These are phyloP conservation scores for Drosophila mercatorum DNA, from an alignment of 2,888 invertebrate genomes.

Conservation along the genomic window DNA sequence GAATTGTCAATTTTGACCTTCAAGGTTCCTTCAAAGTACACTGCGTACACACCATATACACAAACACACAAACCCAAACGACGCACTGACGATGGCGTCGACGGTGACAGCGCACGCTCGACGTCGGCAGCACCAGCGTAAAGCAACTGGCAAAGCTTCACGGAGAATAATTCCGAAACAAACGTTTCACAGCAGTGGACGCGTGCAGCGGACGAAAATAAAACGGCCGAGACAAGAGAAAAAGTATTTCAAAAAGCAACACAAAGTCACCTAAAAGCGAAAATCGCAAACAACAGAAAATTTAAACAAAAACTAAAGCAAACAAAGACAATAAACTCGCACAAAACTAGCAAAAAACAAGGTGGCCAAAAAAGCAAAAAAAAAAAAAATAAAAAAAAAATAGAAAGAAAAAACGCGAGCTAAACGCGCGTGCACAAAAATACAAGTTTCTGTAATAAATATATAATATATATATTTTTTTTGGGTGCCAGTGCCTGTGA, in stretches of 20 bases:
- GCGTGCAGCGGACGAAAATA: conserved; percentile 75
- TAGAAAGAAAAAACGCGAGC: conserved; percentile 11
- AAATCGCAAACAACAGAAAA: conserved; percentile 21
- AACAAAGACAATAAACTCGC: conserved; percentile 41
- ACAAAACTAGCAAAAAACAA: conserved; percentile 25
- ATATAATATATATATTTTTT: conserved; percentile 19
- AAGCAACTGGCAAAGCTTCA: conserved; percentile 60
- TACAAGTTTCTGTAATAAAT: conserved; percentile 23
- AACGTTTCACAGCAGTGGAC: conserved; percentile 81
- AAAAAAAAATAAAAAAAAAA: not conserved
- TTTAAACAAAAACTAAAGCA: conserved; percentile 13
- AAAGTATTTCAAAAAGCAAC: conserved; percentile 31
- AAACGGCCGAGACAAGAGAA: conserved; percentile 44
- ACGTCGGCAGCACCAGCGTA: conserved; percentile 44
- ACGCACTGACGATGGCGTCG: conserved; percentile 25
- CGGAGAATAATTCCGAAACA: conserved; percentile 80
- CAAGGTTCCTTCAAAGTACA: conserved; percentile 84
- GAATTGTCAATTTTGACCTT: conserved; percentile 84
- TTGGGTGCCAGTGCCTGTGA: conserved; percentile 41
- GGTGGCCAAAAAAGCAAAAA: conserved; percentile 19
- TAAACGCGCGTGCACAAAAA: conserved; percentile 26
- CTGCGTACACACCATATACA: conserved; percentile 38
- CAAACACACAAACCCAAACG: conserved; percentile 12
- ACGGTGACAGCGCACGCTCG: conserved; percentile 33
- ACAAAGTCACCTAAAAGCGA: conserved; percentile 36